A percentile compares a stretch with the other conserved stretches of the same genome.
phyloP scores from a whole-genome alignment of 2,888 invertebrate genomes.

The Eilema griseolum region DNA sequence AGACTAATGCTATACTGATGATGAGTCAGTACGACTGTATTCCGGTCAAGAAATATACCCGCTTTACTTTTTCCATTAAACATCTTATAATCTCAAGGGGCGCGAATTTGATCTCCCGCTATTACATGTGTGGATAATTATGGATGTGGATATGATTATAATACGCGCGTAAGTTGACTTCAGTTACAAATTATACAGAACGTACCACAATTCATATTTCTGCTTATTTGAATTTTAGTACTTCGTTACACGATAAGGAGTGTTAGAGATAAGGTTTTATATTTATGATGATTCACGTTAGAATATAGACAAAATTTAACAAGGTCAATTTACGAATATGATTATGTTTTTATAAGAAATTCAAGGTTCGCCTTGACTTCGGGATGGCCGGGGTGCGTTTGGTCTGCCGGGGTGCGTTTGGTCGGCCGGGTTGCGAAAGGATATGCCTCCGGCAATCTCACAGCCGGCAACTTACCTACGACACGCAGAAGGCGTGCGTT shows the following conservation, averaged over 20 bases:
- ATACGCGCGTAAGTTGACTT: neutral
- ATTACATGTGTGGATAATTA: neutral
- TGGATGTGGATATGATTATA: too few relatives aligned
- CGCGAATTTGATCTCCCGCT: neutral
- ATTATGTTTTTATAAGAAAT: neutral
- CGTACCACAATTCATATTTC: neutral
- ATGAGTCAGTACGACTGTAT: too few relatives aligned
- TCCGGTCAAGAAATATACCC: neutral
- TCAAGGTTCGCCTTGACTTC: neutral
- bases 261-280: conserved; percentile 5
- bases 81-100: neutral
- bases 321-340: neutral
- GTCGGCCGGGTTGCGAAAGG: too few relatives aligned
- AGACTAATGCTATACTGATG: neutral
- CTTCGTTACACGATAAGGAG: neutral
- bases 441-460: too few relatives aligned
- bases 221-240: neutral
- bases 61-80: neutral
- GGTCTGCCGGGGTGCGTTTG: too few relatives aligned
- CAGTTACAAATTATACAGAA: neutral
- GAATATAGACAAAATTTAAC: neutral
- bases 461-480: too few relatives aligned
- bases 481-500: too few relatives aligned
- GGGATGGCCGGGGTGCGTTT: too few relatives aligned
- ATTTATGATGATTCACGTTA: conserved; percentile 2